Evolutionary conservation across 2,113 vertebrate species (phyloP).

Genomic region (Oncorhynchus tshawytscha): DNA sequence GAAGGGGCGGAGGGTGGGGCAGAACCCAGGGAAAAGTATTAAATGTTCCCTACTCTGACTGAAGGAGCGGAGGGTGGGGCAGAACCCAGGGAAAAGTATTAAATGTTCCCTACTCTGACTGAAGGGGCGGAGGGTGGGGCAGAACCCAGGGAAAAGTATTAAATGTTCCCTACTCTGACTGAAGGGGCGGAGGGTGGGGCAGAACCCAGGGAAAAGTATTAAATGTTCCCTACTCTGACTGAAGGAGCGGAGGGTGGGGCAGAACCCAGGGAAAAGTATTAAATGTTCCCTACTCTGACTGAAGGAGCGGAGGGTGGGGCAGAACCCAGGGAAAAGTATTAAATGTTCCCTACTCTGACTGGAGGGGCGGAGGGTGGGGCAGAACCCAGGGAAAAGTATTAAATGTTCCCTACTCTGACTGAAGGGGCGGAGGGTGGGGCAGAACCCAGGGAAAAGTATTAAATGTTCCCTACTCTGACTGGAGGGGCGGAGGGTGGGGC

Average conservation of each 20-base stretch:
- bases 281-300: neutral
- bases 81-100: neutral
- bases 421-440: neutral
- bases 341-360: neutral
- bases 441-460: neutral
- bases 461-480: neutral
- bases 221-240: neutral
- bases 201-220: neutral
- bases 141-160: neutral
- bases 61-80: neutral
- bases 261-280: neutral
- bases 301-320: neutral
- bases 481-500: neutral
- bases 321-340: neutral
- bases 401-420: neutral
- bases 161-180: neutral
- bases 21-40: neutral
- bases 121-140: neutral
- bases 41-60: neutral
- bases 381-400: neutral
- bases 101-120: neutral
- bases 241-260: neutral
- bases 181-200: neutral
- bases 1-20: neutral
- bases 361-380: neutral